Evolutionary conservation across 2,888 invertebrate species (phyloP).

Genomic region (Agonopterix alstromeriana): DNA sequence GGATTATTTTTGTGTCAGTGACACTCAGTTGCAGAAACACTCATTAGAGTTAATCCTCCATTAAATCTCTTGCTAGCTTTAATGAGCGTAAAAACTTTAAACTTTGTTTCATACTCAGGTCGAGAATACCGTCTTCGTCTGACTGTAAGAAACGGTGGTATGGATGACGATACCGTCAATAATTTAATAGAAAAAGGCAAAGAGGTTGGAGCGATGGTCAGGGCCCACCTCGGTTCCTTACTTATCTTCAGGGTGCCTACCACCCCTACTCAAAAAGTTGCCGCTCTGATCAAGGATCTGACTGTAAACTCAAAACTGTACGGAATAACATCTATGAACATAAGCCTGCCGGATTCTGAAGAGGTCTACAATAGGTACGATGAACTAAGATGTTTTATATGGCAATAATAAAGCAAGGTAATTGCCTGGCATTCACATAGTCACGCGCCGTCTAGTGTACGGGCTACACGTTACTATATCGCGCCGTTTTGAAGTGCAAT

Average conservation of each 20-base stretch:
- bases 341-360: slow-evolving; percentile 55
- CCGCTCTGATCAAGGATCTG: slow-evolving; percentile 36
- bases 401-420: too few relatives aligned
- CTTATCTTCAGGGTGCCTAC: slow-evolving; percentile 48
- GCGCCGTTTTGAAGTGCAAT: too few relatives aligned
- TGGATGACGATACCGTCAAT: slow-evolving; percentile 19
- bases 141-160: slow-evolving; percentile 30
- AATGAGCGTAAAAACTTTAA: too few relatives aligned
- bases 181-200: slow-evolving; percentile 27
- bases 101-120: slow-evolving; percentile 24
- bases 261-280: slow-evolving; percentile 38
- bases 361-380: slow-evolving; percentile 51
- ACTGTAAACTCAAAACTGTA: slow-evolving; percentile 30
- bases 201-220: slow-evolving; percentile 31
- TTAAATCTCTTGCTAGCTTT: too few relatives aligned
- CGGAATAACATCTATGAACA: slow-evolving; percentile 41
- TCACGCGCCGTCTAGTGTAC: too few relatives aligned
- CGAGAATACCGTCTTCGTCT: slow-evolving; percentile 45
- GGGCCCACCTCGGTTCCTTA: slow-evolving; percentile 50
- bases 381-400: too few relatives aligned
- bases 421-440: too few relatives aligned
- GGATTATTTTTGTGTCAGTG: too few relatives aligned
- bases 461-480: too few relatives aligned
- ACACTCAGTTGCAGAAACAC: too few relatives aligned
- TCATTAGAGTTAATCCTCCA: too few relatives aligned